These are phyloP conservation scores for Thamnaconus septentrionalis DNA, from an alignment of 2,113 vertebrate genomes.

Conservation along the genomic window DNA sequence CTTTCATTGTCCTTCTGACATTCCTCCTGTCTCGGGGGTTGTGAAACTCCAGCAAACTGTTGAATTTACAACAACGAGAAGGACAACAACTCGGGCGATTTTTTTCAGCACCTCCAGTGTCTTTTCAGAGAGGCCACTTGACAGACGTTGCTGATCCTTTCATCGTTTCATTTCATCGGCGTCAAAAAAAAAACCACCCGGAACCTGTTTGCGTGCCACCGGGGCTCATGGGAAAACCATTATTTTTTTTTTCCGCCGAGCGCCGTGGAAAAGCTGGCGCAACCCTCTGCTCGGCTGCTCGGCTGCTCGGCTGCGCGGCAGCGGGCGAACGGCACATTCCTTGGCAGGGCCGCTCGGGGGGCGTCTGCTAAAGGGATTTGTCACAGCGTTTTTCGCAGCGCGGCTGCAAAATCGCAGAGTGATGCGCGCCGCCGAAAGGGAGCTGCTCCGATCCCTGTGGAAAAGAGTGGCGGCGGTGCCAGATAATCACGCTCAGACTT, in stretches of 20 bases:
- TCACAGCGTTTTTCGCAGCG: constrained; percentile 44
- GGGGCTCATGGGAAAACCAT: constrained; percentile 51
- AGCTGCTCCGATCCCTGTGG: constrained; percentile 37
- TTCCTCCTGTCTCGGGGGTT: background rate
- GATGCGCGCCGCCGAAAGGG: constrained; percentile 37
- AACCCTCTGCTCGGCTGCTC: constrained; percentile 49
- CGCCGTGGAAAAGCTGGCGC: constrained; percentile 49
- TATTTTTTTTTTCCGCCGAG: constrained; percentile 24
- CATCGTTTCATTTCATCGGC: constrained; percentile 6
- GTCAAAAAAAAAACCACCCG: constrained; percentile 25
- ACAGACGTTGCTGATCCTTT: constrained; percentile 7
- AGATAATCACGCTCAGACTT: constrained; percentile 48
- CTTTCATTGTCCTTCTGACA: background rate
- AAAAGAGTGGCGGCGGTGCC: constrained; percentile 50
- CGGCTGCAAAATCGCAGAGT: constrained; percentile 28
- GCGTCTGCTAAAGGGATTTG: constrained; percentile 66
- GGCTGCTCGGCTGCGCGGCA: constrained; percentile 44
- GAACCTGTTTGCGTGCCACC: constrained; percentile 51
- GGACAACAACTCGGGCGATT: background rate
- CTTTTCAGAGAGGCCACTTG: constrained; percentile 4
- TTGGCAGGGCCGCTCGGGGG: constrained; percentile 29
- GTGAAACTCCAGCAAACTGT: no score
- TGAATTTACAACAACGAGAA: no score
- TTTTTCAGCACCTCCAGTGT: constrained; percentile 21
- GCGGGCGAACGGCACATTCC: constrained; percentile 60